Conservation (phyloP, 2,113 vertebrate species). For the Hippocampus guttulatus region DNA sequence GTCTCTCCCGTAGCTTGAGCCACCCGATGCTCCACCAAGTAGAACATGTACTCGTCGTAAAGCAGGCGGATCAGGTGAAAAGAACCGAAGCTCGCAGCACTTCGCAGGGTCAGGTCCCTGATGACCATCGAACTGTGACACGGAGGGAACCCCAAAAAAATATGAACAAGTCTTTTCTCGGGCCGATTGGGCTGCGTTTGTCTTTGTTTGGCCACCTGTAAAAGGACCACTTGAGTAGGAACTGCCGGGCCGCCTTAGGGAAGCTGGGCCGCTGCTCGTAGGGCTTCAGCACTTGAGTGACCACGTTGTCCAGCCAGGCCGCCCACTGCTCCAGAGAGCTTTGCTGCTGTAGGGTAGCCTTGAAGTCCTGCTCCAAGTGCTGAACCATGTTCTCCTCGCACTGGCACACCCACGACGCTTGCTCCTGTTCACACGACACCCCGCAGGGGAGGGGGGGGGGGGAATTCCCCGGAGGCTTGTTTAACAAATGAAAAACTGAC, state of each 20-base stretch:
- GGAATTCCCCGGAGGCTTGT: background rate
- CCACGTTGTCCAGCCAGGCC: slow-evolving; percentile 89
- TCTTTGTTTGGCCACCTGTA: slow-evolving; percentile 78
- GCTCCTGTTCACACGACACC: slow-evolving; percentile 75
- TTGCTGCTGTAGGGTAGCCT: slow-evolving; percentile 93
- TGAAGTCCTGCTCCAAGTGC: slow-evolving; percentile 96
- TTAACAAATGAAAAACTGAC: background rate
- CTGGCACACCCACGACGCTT: slow-evolving; percentile 98
- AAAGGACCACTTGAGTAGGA: slow-evolving; percentile 98
- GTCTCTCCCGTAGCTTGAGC: slow-evolving; percentile 93
- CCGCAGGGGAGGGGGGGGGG: too few relatives aligned
- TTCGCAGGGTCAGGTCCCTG: slow-evolving; percentile 93
- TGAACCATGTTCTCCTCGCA: slow-evolving; percentile 94
- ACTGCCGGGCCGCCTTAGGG: slow-evolving; percentile 91
- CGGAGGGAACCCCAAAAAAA: background rate
- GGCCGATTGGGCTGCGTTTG: background rate
- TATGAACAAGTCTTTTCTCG: background rate
- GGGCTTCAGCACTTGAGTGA: slow-evolving; percentile 89
- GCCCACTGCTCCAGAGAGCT: slow-evolving; percentile 99
- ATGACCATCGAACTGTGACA: slow-evolving; percentile 93
- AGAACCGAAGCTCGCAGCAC: slow-evolving; percentile 95
- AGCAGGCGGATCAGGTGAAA: slow-evolving; percentile 98
- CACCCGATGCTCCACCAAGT: slow-evolving; percentile 94
- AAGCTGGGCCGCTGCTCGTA: slow-evolving; percentile 88
- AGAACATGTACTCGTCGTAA: slow-evolving; percentile 99